Evolutionary conservation across 1,140 invertebrate genomes (phyloP), one percentile per base, ranked within the genome.

Genomic region (Neodiprion fabricii): DNA sequence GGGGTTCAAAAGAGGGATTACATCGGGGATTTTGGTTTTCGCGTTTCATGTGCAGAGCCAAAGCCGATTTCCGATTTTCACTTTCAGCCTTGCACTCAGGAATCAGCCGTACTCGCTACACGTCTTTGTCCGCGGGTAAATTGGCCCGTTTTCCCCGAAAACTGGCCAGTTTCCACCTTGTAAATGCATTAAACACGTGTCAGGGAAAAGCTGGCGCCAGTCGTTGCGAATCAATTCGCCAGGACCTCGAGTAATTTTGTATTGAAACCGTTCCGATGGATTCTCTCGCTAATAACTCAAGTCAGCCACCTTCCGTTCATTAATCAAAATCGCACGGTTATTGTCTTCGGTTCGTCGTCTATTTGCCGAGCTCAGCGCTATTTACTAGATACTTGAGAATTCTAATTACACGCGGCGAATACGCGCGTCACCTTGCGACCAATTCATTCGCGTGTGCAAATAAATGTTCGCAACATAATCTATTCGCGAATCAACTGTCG

Each of bases 1-100:
- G 81, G 69, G 79, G 72, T 78, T 85, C 82, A 86, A 87, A 85
- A 80, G 81, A 84, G 81, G 85, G 87, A 89, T 89, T 89, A 89
- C 87, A 88, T 80, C 75, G 77, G 81, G 87, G 87, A 89, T 89
- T 89, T 89, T 87, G 87, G 87, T 89, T 87, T 87, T 84, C 82
- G 81, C 83, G 82, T 85, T 84, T 86, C 82, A 83, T 81, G 79
- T 80, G 81, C 28, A 40, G 28, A 79, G 81, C 82, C 74, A 87
- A 89, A 89, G 86, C 87, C 86, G 87, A 89, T 89, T 89, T 82
- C 83, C 81, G 84, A 87, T 87, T 85, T 85, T 77, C 77, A 61
- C 53, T 61, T 61, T 61, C 53, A 61, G 53, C 53, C n/a, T 61
- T 61, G 53, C 53, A 61, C 53, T 61, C 53, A 12, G n/a, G 11